These are phyloP conservation scores for Trialeurodes vaporariorum DNA, from an alignment of 1,140 invertebrate species.

Conservation along the genomic window DNA sequence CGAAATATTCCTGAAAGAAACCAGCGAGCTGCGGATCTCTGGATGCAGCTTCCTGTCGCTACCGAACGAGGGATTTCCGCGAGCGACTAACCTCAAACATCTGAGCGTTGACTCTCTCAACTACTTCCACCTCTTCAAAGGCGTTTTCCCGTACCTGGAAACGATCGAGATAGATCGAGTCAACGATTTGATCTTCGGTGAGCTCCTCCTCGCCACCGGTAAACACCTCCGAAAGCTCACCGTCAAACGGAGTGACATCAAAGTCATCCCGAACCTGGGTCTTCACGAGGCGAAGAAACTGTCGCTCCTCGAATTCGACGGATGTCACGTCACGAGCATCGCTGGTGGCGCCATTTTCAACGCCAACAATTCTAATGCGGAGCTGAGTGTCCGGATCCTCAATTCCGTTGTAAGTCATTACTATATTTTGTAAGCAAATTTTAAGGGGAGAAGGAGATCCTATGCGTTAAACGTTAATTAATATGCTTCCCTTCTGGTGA, in stretches of 20 bases:
- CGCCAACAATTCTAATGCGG: neutral
- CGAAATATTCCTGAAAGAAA: neutral
- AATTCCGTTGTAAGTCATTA: neutral
- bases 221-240: neutral
- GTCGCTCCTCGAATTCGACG: neutral
- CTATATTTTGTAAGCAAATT: neutral
- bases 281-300: neutral
- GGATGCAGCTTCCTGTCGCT: neutral
- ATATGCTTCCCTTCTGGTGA: no score
- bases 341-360: neutral
- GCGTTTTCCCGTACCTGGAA: neutral
- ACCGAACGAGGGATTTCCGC: neutral
- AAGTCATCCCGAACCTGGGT: neutral
- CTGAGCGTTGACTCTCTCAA: neutral
- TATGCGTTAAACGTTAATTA: no score
- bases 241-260: neutral
- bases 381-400: neutral
- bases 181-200: neutral
- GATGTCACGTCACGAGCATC: neutral
- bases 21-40: neutral
- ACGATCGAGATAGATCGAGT: neutral
- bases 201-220: neutral
- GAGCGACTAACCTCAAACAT: neutral
- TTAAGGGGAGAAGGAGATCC: no score
- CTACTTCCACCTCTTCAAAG: neutral